Conservation (phyloP, 1,140 invertebrate species). For the Aporrectodea caliginosa region DNA sequence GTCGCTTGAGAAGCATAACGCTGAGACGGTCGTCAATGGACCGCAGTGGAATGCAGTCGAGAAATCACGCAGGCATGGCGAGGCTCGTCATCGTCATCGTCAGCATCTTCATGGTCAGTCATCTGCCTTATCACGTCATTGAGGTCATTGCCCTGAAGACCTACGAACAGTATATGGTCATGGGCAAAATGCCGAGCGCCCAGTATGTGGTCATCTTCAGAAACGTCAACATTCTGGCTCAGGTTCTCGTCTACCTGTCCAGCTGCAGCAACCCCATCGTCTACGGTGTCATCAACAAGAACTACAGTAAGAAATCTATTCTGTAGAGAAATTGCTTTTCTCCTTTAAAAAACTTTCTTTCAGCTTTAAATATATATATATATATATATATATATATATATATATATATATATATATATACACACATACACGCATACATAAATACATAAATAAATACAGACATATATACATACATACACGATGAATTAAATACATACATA, state of each 20-base stretch:
- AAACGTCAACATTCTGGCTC: background rate
- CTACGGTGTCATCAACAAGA: conserved; percentile 10
- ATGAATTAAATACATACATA: no score
- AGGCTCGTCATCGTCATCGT: conserved; percentile 20
- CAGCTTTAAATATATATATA: no score
- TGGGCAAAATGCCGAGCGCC: background rate
- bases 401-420: no score
- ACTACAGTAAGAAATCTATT: conserved; percentile 13
- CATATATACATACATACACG: no score
- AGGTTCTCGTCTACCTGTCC: background rate
- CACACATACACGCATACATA: no score
- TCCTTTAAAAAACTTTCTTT: no score
- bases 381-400: no score
- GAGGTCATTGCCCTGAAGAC: background rate
- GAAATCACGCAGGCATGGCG: background rate
- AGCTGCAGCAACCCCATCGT: conserved; percentile 15
- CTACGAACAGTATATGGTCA: background rate
- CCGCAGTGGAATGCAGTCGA: background rate
- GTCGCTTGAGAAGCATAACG: background rate
- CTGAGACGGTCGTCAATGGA: background rate
- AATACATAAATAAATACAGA: no score
- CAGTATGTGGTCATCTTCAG: background rate
- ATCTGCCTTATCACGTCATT: conserved; percentile 15
- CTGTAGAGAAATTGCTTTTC: no score
- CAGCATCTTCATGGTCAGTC: conserved; percentile 8